Base-by-base conservation (phyloP, 1,140 invertebrate species). In the Ectropis grisescens region DNA sequence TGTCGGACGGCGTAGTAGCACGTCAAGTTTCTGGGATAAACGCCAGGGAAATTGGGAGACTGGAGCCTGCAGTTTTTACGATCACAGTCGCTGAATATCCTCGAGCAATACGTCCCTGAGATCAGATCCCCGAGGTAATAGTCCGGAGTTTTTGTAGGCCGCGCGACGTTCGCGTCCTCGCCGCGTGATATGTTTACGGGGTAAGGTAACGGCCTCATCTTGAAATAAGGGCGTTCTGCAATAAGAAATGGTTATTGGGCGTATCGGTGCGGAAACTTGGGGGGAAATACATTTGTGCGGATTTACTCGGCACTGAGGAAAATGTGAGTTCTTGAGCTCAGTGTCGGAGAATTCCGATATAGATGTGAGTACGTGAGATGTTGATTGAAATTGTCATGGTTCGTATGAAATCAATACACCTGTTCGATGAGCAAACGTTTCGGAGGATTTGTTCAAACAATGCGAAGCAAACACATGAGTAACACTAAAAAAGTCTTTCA, bases 41-140 rank as follows among this genome's bases (percentile, higher is more conserved):
- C 86, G 27, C 94, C 94, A 5, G 94, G 94, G 76, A 93, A 96
- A 83, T 96, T 96, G 11, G 94, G 94, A 22, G 93, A 95, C 69
- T 95, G 93, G 35, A 96, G 86, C 42, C 92, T 87, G 79, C 93
- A 96, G 31, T 88, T 86, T 78, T 92, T 93, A 66, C 88, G 88
- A 83, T 95, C 92, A 71, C 93, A 96, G 72, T 94, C 91, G 76
- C 90, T 93, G 83, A 93, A 94, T 74, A 93, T 93, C 40, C 93
- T 85, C 11, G 93, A 94, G 82, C 94, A 96, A 82, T 94, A 94
- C 29, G 93, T 94, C 38, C 92, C 92, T 8, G 91, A 88, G 59
- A 95, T 94, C 54, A 94, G 85, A 68, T 95, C 93, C 34, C 93
- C 93, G 53, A 91, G 76, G 79, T 91, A 87, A 78, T 89, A 89